A percentile compares a stretch with the other conserved stretches of the same genome.
Evolutionary conservation across 2,113 vertebrate genomes (phyloP).

Genomic region (Pachycephala philippinensis): DNA sequence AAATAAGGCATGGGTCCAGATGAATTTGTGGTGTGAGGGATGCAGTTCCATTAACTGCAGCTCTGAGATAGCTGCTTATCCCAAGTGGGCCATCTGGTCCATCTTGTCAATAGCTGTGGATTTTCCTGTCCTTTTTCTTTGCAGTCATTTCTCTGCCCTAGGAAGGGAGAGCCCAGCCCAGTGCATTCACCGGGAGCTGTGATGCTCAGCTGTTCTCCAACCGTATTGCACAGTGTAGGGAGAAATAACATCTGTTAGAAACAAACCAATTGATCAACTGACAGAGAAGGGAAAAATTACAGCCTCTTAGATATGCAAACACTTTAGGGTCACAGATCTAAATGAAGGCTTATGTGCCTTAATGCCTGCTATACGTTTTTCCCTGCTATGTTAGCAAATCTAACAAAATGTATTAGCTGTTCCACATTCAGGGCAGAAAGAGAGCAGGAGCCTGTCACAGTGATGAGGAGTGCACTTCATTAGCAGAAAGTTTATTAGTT

Average conservation of each 20-base stretch:
- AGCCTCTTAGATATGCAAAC: neutral
- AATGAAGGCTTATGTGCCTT: neutral
- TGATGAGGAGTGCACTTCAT: slow-evolving; percentile 46
- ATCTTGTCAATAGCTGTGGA: neutral
- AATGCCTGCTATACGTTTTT: neutral
- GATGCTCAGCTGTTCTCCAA: neutral
- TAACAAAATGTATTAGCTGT: neutral
- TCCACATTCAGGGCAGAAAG: neutral
- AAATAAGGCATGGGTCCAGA: neutral
- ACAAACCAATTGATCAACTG: neutral
- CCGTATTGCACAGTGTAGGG: neutral
- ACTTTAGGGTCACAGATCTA: neutral
- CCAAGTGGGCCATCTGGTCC: neutral
- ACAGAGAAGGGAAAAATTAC: neutral
- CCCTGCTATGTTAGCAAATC: neutral
- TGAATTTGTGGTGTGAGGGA: neutral
- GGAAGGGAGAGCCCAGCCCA: neutral
- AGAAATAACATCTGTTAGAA: neutral
- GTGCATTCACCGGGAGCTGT: neutral
- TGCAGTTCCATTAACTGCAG: neutral
- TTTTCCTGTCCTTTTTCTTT: neutral
- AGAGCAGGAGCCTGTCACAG: neutral
- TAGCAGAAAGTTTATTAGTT: slow-evolving; percentile 57
- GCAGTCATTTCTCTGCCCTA: neutral
- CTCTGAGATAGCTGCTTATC: neutral